These are phyloP conservation scores for Cichlasoma orientale DNA, from an alignment of 2,797 vertebrate genomes.

Conservation along the genomic window DNA sequence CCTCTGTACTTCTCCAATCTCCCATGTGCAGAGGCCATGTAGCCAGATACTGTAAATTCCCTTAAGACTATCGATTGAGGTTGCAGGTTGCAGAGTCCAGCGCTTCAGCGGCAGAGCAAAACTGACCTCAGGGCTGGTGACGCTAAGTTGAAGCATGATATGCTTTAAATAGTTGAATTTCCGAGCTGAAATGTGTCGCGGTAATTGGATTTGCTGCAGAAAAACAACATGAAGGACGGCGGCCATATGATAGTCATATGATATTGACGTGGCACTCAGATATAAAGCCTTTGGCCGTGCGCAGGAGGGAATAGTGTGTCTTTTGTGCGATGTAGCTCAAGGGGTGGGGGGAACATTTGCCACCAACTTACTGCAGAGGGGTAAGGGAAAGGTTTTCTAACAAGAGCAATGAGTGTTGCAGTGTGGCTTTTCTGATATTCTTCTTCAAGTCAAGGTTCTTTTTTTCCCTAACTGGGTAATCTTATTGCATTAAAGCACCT, in stretches of 20 bases:
- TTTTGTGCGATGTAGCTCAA: constrained; percentile 38
- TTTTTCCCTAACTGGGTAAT: background rate
- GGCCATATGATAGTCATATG: constrained; percentile 58
- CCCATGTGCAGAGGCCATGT: constrained; percentile 66
- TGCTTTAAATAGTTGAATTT: constrained; percentile 43
- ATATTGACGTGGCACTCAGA: constrained; percentile 15
- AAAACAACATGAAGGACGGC: constrained; percentile 29
- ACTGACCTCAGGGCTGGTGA: constrained; percentile 35
- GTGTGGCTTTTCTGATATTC: background rate
- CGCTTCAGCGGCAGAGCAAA: constrained; percentile 16
- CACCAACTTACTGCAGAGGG: background rate
- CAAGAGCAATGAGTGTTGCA: background rate
- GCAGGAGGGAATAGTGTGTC: constrained; percentile 31
- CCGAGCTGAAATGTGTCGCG: constrained; percentile 21
- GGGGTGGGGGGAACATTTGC: background rate
- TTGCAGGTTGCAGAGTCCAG: constrained; percentile 54
- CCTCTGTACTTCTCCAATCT: constrained; percentile 67
- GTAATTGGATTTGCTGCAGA: constrained; percentile 55
- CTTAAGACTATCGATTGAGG: constrained; percentile 67
- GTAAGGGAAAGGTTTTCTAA: background rate
- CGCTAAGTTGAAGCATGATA: constrained; percentile 19
- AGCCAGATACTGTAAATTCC: constrained; percentile 71
- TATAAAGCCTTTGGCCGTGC: constrained; percentile 11
- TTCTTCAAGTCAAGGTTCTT: background rate
- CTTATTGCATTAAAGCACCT: background rate